phyloP scores from a whole-genome alignment of 2,888 invertebrate genomes.

The Miltochrista miniata region DNA sequence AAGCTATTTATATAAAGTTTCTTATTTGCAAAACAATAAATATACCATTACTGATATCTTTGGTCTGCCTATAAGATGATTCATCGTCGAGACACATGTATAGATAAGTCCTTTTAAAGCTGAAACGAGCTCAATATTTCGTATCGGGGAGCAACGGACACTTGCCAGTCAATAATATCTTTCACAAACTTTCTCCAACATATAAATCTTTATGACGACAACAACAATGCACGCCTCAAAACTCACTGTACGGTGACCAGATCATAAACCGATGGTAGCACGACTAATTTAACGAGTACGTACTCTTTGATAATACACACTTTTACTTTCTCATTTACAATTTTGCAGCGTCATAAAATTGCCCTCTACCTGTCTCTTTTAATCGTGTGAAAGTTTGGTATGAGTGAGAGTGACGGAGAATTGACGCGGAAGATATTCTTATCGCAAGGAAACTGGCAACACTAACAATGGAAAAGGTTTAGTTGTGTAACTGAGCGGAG shows the following conservation, averaged over 20 bases:
- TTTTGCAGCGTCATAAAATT: constrained; percentile 31
- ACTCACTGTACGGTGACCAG: not conserved
- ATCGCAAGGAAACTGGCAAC: constrained; percentile 27
- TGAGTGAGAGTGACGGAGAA: constrained; percentile 42
- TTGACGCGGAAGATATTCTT: constrained; percentile 32
- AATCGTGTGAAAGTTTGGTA: constrained; percentile 29
- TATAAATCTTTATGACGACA: not conserved
- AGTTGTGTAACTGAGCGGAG: constrained; percentile 25
- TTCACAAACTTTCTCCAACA: constrained; percentile 1
- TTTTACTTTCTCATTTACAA: constrained; percentile 32
- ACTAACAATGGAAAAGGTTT: constrained; percentile 28
- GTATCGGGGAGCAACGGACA: too few species aligned
- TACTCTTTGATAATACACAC: constrained; percentile 25
- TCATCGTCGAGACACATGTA: too few species aligned
- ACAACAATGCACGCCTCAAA: constrained; percentile 3
- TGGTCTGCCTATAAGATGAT: too few species aligned
- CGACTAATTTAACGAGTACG: constrained; percentile 13
- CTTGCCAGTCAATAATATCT: not conserved
- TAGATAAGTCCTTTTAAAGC: too few species aligned
- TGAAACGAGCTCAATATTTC: too few species aligned
- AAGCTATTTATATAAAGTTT: too few species aligned
- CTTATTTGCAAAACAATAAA: too few species aligned
- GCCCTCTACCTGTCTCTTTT: constrained; percentile 34
- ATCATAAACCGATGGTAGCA: constrained; percentile 7
- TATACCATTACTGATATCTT: too few species aligned